Conservation (phyloP, 1,140 invertebrate genomes). For the Diplogasteroides magnus region DNA sequence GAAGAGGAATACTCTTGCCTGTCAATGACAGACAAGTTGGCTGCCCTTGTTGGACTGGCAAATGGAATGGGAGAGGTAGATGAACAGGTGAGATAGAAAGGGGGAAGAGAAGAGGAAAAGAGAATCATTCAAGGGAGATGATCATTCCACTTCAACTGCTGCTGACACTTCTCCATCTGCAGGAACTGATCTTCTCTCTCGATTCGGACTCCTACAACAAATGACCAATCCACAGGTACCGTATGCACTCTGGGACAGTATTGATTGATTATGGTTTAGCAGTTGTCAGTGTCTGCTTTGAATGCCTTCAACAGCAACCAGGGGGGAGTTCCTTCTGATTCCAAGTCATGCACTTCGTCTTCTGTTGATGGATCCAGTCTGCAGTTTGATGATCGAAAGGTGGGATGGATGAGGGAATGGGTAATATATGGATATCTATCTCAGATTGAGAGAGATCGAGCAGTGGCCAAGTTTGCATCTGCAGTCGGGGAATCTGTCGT, state of each 20-base stretch:
- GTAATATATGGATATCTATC: too few relatives aligned
- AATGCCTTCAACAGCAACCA: background rate
- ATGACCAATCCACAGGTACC: slow-evolving; percentile 4
- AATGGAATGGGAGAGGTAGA: slow-evolving; percentile 11
- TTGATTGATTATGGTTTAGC: slow-evolving; percentile 1
- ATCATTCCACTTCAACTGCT: background rate
- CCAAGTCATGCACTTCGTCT: slow-evolving; percentile 18
- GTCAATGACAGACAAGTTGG: slow-evolving; percentile 24
- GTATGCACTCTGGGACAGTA: slow-evolving; percentile 2
- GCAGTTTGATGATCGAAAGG: background rate
- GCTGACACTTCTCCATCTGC: background rate
- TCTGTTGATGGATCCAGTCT: slow-evolving; percentile 9
- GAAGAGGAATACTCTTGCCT: slow-evolving; percentile 23
- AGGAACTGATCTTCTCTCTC: slow-evolving; percentile 2
- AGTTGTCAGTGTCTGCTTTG: background rate
- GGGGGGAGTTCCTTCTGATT: slow-evolving; percentile 8
- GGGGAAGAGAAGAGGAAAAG: background rate
- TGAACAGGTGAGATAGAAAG: background rate
- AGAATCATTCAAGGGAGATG: background rate
- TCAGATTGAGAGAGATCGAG: slow-evolving; percentile 11
- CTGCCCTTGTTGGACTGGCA: slow-evolving; percentile 27
- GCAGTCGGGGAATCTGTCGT: background rate
- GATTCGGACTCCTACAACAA: slow-evolving; percentile 10
- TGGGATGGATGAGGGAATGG: too few relatives aligned
- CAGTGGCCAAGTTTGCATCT: slow-evolving; percentile 4